Evolutionary conservation across 2,888 invertebrate species (phyloP), one percentile per base, ranked within the genome.

Genomic region (Hirtodrosophila alboralis): DNA sequence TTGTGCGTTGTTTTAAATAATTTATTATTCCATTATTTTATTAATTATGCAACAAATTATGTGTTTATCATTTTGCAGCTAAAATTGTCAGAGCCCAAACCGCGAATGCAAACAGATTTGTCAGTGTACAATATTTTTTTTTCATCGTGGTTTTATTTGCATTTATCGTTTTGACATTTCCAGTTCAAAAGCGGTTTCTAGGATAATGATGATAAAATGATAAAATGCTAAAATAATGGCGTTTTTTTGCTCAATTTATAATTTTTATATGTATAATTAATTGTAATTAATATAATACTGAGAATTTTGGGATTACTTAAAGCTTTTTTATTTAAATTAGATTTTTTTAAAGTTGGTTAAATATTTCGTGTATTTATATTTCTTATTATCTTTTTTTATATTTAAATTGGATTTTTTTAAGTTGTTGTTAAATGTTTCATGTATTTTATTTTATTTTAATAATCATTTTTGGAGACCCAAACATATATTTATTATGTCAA

Each of bases 1-100:
- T 75, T 36, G 31, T 41, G 40, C 49, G 53, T 14, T 56, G 48
- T 54, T 52, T 34, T 8, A 34, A 26, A 44, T 27, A 44, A 65
- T 75, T 52, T 64, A 69, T 59, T 51, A 60, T 57, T 41, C 48
- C 23, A 49, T 68, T 76, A 60, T 33, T 34, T 37, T 60, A 75
- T 78, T 57, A 78, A 77, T 84, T 84, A 81, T 78, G 43, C 40
- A 41, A 7, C 45, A 43, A 57, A 64, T 65, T 60, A 61, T 63
- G 60, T 57, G 62, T 54, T 61, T 65, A 75, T 81, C 75, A 28
- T 23, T 49, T 48, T 31, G 8, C 48, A 60, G 10, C 53, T 45
- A 31, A 49, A 70, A 66, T 59, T 67, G 63, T 59, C 71, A 59
- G n/a, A n/a, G 67, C 33, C 33, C 18, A 28, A 33, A 75, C 83